Evolutionary conservation across 2,113 vertebrate species (phyloP).

Genomic region (Orthochromis indermauri): DNA sequence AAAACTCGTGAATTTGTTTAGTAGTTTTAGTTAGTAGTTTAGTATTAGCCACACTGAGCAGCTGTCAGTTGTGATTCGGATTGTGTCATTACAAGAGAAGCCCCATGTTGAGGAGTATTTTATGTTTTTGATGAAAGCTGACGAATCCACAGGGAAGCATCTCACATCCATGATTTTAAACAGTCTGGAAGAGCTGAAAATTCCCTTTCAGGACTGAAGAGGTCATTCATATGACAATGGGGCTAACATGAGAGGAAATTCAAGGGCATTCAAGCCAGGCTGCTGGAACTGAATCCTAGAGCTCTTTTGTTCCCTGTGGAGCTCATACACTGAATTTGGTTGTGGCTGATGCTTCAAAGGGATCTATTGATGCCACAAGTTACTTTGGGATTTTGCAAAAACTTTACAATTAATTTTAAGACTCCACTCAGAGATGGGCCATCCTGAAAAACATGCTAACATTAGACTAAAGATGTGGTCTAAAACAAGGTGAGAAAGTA

Average conservation of each 20-base stretch:
- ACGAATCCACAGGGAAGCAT: accelerated
- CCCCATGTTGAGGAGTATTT: not conserved
- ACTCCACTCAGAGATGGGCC: accelerated
- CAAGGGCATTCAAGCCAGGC: not conserved
- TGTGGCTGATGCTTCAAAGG: not conserved
- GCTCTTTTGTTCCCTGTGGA: not conserved
- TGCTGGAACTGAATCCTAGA: not conserved
- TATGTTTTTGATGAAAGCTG: not conserved
- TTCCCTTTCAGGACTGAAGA: not conserved
- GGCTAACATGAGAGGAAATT: not conserved
- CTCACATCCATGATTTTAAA: not conserved
- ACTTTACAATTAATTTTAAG: not conserved
- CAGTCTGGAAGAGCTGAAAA: not conserved
- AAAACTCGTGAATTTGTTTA: no score
- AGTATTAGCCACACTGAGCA: not conserved
- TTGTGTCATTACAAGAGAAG: not conserved
- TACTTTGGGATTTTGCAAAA: not conserved
- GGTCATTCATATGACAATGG: not conserved
- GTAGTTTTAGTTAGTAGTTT: no score
- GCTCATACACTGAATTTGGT: not conserved
- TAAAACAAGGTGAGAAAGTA: not conserved
- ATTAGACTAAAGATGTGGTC: not conserved
- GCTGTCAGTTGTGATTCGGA: not conserved
- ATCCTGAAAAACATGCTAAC: not conserved
- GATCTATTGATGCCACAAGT: accelerated